Conservation (phyloP, 2,113 vertebrate genomes). For the Blennius ocellaris region DNA sequence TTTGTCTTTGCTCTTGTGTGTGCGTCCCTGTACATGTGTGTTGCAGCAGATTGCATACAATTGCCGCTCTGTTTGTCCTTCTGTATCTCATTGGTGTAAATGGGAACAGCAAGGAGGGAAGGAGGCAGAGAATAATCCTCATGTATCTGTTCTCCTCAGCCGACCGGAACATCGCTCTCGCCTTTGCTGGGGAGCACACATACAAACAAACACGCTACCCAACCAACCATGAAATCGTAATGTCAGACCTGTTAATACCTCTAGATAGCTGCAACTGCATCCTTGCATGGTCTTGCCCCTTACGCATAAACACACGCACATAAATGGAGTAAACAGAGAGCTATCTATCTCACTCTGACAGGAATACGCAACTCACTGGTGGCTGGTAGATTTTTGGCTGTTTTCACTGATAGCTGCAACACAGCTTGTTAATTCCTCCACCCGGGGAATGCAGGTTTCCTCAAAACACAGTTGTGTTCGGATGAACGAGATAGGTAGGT, state of each 20-base stretch:
- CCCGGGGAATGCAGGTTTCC: constrained; percentile 19
- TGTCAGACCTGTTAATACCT: constrained; percentile 78
- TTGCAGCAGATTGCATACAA: constrained; percentile 35
- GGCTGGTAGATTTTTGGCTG: constrained; percentile 21
- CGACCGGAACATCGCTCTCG: constrained; percentile 63
- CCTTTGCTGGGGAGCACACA: constrained; percentile 48
- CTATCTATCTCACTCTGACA: constrained; percentile 49
- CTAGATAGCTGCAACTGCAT: constrained; percentile 64
- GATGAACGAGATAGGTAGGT: constrained; percentile 5
- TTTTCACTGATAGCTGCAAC: constrained; percentile 36
- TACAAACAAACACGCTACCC: constrained; percentile 41
- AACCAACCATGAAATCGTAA: constrained; percentile 80
- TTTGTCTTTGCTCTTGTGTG: constrained; percentile 22
- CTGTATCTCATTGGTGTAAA: constrained; percentile 60
- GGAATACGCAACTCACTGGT: constrained; percentile 30
- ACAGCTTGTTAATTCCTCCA: constrained; percentile 39
- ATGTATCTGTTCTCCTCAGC: constrained; percentile 75
- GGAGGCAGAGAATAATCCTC: constrained; percentile 63
- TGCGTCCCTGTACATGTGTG: neutral
- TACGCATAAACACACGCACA: constrained; percentile 44
- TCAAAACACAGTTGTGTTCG: constrained; percentile 25
- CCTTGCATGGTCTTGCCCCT: constrained; percentile 41
- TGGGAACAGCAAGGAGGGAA: constrained; percentile 42
- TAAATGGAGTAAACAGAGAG: constrained; percentile 50
- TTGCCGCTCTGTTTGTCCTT: constrained; percentile 55